Base-by-base conservation (phyloP, 1,140 invertebrate genomes). In the Branchinecta lindahli region DNA sequence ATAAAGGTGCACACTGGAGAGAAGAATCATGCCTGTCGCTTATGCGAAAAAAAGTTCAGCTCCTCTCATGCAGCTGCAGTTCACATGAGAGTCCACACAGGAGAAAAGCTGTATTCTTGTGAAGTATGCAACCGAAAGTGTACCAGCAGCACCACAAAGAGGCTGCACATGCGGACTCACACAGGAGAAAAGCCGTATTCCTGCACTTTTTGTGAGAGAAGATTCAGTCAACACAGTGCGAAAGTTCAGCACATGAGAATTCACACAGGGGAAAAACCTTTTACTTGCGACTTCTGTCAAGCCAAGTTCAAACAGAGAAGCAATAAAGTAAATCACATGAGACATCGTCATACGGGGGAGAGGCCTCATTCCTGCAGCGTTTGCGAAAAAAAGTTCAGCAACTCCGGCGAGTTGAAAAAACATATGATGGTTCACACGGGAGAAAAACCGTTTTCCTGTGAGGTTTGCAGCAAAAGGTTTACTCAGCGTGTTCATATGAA, bases 221-320 rank as follows among this genome's bases (percentile, higher is more conserved):
- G 82, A 4, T 93, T 92, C 75, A 85, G 84, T 2, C 81, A 88
- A 1, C 81, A 84, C 44, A 82, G 85, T 65, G 91, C 91, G 76
- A 88, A 91, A 86, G 89, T 87, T 7, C 79, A 90, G 8, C 89
- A 91, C 78, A 84, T 87, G 72, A 52, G n/a, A 52, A 52, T 99
- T 18, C 96, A 99, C 81, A 98, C 95, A 0, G 96, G 96, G 0
- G 95, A 98, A 81, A 99, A 98, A 78, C 96, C 96, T 0, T 99
- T 96, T 81, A 93, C 92, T 1, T 99, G 96, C 80, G 93, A 93
- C 8, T 94, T 98, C 77, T 99, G 96, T 80, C 95, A 94, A 66
- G 98, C 98, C 78, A 92, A 94, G 8, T 99, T 99, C 79, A 96
- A n/a, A n/a, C n/a, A n/a, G n/a, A n/a, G n/a, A n/a, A n/a, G n/a